phyloP scores from a whole-genome alignment of 2,888 invertebrate genomes.

The Spatulosminthurus flaviceps region DNA sequence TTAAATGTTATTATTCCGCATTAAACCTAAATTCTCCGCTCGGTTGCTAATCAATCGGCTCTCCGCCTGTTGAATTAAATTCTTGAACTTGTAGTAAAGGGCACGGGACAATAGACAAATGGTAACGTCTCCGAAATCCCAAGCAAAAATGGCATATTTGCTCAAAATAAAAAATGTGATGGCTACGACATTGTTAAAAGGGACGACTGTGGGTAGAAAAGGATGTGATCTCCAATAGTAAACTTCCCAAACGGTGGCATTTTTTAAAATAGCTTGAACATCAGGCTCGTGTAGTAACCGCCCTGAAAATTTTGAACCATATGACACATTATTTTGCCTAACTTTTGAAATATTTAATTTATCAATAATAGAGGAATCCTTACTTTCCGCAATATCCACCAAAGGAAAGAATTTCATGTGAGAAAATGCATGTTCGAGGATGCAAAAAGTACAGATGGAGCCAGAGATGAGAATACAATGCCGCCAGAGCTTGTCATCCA shows the following conservation, averaged over 20 bases:
- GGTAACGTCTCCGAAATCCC: constrained; percentile 57
- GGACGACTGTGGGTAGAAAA: constrained; percentile 49
- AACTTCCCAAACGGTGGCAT: constrained; percentile 47
- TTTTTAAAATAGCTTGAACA: neutral
- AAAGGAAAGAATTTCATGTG: constrained; percentile 49
- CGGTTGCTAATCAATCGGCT: neutral
- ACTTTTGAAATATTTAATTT: no score
- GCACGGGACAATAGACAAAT: constrained; percentile 53
- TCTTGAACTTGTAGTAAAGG: constrained; percentile 54
- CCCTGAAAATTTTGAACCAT: constrained; percentile 6
- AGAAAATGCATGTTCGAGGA: constrained; percentile 55
- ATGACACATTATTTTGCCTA: no score
- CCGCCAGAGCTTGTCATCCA: constrained; percentile 49
- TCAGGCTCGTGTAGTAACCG: constrained; percentile 25
- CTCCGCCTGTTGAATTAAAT: constrained; percentile 29
- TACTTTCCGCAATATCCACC: constrained; percentile 37
- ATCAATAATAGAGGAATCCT: no score
- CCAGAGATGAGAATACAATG: constrained; percentile 55
- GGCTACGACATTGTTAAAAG: constrained; percentile 51
- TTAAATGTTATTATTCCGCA: no score
- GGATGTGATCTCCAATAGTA: constrained; percentile 53
- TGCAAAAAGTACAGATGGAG: constrained; percentile 54
- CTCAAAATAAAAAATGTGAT: constrained; percentile 55
- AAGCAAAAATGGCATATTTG: constrained; percentile 57
- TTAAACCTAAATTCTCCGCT: no score